Base-by-base conservation (phyloP, 2,113 vertebrate species). In the Damaliscus lunatus region DNA sequence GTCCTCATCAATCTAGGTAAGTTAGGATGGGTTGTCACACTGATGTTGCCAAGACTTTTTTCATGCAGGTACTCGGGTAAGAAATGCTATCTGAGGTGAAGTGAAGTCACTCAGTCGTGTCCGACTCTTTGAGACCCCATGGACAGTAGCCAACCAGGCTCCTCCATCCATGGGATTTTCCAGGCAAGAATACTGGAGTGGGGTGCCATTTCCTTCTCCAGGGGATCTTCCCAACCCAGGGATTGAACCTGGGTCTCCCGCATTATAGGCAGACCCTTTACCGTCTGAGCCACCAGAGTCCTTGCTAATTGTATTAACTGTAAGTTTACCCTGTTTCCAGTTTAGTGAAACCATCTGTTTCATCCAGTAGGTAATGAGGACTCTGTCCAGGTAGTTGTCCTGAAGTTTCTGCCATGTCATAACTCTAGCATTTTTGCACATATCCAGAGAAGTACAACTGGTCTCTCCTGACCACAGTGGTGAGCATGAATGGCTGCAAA, bases 111-210 rank as follows among this genome's bases (percentile, higher is more conserved):
- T 60, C 59, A 60, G 59, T 60, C 12, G 2, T 31, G 5, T 60
- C 12, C 0, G 0, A 60, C 59, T 60, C 27, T 60, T 60, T 31
- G 27, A 0, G 0, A 60, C 27, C 59, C 13, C 27, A 60, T 60
- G 27, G 59, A 60, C 13, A 31, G 27, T 60, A 60, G 27, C 59
- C 59, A 14, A 31, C 59, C 12, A 60, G 59, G 12, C 27, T 60
- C 59, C 59, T 60, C 27, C 2, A 0, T 59, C 25, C 10, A 2
- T 59, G 25, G 25, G 25, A 59, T 59, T 59, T 27, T 59, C 25
- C 57, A 59, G 57, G 11, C 57, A 60, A 60, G 59, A 60, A 31
- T 60, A 60, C 13, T 31, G 59, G 59, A 60, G 27, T 31, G 27
- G 12, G 27, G 6, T 60, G 27, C 11, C 27, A 60, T 60, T 31